Evolutionary conservation across 1,140 invertebrate species (phyloP).

Genomic region (Cydia amplana): DNA sequence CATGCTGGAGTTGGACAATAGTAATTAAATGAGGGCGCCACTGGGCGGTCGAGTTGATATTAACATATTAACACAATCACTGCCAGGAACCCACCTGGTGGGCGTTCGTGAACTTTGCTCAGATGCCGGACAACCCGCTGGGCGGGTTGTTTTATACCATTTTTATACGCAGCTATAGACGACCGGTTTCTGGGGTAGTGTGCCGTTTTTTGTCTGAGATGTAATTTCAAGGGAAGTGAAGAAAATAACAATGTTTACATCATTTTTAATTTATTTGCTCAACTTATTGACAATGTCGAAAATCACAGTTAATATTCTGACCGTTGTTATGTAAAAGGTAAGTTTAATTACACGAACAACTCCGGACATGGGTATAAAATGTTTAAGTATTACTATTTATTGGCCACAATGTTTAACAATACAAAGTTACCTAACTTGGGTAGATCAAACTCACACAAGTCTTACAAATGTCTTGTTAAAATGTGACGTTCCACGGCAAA

Average conservation of each 20-base stretch:
- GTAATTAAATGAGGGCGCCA: too few species aligned
- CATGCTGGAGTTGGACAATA: too few species aligned
- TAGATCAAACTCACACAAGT: constrained; percentile 44
- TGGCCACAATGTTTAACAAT: constrained; percentile 67
- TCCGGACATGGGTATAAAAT: constrained; percentile 74
- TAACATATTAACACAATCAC: too few species aligned
- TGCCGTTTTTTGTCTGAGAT: too few species aligned
- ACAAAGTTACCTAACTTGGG: constrained; percentile 62
- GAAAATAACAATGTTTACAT: constrained; percentile 56
- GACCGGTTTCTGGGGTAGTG: too few species aligned
- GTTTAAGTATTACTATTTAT: constrained; percentile 70
- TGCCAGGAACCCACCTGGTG: too few species aligned
- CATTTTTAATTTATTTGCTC: constrained; percentile 77
- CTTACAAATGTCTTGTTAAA: constrained; percentile 8
- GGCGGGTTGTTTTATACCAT: too few species aligned
- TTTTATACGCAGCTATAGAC: too few species aligned
- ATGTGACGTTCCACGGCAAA: too few species aligned
- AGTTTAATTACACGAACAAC: constrained; percentile 64
- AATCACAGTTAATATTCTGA: constrained; percentile 77
- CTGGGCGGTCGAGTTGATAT: too few species aligned
- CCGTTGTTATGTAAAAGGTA: constrained; percentile 73
- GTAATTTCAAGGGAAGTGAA: constrained; percentile 27
- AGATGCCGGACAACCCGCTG: too few species aligned
- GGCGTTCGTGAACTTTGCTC: too few species aligned
- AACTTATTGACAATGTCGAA: constrained; percentile 79